Conservation (phyloP, 2,113 vertebrate genomes). For the Fukomys damarensis region DNA sequence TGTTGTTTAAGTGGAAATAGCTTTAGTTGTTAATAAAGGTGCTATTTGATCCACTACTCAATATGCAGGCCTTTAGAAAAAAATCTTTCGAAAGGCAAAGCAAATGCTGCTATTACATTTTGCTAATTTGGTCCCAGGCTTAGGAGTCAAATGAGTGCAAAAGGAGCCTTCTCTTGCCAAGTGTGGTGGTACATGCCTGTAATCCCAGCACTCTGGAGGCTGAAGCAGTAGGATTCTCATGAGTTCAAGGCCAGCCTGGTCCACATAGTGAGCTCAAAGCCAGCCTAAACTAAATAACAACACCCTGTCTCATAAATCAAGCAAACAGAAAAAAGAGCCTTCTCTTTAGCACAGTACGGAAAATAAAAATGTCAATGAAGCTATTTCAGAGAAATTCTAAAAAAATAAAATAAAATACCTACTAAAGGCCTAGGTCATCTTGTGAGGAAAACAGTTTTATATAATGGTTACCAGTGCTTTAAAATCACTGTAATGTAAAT, state of each 20-base stretch:
- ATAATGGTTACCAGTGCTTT: constrained; percentile 5
- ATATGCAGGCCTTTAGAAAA: not conserved
- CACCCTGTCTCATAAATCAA: not conserved
- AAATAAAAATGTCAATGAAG: not conserved
- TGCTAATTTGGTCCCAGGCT: not conserved
- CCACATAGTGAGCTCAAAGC: not conserved
- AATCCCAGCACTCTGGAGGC: not conserved
- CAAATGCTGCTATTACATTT: not conserved
- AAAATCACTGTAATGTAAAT: constrained; percentile 45
- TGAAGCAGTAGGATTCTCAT: not conserved
- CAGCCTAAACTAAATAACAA: not conserved
- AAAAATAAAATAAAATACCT: not conserved
- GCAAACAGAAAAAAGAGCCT: not conserved
- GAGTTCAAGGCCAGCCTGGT: not conserved
- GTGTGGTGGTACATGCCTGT: not conserved
- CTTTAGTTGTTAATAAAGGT: not conserved
- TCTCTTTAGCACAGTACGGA: not conserved
- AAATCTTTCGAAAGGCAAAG: constrained; percentile 9
- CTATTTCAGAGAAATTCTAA: constrained; percentile 27
- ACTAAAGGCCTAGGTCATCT: not conserved
- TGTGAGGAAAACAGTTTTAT: fast-evolving
- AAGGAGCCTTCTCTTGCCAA: not conserved
- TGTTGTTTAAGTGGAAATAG: not conserved
- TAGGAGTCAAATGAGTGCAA: not conserved
- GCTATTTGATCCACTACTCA: not conserved